These are phyloP conservation scores for Gisinianus flammeolus DNA, from an alignment of 2,888 invertebrate genomes.

Conservation along the genomic window DNA sequence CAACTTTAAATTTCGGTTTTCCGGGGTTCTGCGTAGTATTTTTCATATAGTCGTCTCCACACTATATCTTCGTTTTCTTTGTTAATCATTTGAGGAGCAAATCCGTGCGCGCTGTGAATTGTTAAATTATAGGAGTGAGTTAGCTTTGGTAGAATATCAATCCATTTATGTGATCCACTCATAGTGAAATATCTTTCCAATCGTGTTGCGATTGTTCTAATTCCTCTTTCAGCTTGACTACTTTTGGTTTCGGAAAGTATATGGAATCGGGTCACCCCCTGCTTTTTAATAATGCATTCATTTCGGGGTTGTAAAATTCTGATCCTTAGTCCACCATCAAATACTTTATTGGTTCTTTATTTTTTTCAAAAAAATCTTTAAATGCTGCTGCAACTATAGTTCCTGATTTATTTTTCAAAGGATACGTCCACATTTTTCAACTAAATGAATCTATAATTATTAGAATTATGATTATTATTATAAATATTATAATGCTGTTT, in stretches of 20 bases:
- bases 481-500: neutral
- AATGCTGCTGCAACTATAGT: conserved; percentile 5
- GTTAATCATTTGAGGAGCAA: too few relatives aligned
- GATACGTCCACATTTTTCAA: neutral
- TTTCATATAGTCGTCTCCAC: neutral
- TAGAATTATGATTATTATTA: conserved; percentile 14
- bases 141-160: neutral
- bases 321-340: conserved; percentile 11
- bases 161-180: neutral
- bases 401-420: conserved; percentile 19
- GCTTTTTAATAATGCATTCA: neutral
- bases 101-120: too few relatives aligned
- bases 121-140: neutral
- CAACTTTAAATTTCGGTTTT: neutral
- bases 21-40: neutral
- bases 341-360: neutral
- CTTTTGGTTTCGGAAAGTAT: neutral
- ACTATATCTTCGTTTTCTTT: neutral
- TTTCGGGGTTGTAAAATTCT: neutral
- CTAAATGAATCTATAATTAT: conserved; percentile 13
- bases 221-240: neutral
- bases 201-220: neutral
- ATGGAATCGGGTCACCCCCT: neutral
- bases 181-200: neutral
- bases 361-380: conserved; percentile 19